These are phyloP conservation scores for Ennomos quercinarius DNA, from an alignment of 2,888 invertebrate genomes.

Conservation along the genomic window DNA sequence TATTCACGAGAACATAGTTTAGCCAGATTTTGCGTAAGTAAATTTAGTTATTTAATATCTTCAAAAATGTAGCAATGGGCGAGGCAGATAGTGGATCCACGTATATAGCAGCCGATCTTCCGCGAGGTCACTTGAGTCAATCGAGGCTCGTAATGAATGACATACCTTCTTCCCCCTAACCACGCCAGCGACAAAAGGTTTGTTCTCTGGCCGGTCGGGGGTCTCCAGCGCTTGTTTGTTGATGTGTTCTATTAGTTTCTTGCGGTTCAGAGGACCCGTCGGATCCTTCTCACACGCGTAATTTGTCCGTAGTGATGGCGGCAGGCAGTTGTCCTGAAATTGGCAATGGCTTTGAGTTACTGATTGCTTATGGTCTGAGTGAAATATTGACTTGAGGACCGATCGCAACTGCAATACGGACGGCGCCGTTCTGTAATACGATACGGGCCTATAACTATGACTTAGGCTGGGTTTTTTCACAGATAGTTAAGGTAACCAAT, in stretches of 20 bases:
- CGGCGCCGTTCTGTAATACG: too few relatives aligned
- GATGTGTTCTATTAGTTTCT: conserved; percentile 97
- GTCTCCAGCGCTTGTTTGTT: conserved; percentile 99
- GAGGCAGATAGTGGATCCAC: too few relatives aligned
- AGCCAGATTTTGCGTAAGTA: too few relatives aligned
- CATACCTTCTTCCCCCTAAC: conserved; percentile 95
- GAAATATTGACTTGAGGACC: too few relatives aligned
- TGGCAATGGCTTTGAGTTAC: conserved; percentile 1
- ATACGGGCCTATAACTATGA: too few relatives aligned
- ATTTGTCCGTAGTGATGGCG: conserved; percentile 97
- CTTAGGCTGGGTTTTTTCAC: too few relatives aligned
- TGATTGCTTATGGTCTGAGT: neutral
- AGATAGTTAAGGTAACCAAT: too few relatives aligned
- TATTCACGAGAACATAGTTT: too few relatives aligned
- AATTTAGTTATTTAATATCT: too few relatives aligned
- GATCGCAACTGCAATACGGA: neutral
- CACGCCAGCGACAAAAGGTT: conserved; percentile 96
- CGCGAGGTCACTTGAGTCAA: too few relatives aligned
- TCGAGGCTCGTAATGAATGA: neutral
- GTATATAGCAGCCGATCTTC: too few relatives aligned
- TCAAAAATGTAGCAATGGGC: too few relatives aligned
- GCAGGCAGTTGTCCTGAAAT: conserved; percentile 97
- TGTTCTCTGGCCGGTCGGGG: conserved; percentile 97
- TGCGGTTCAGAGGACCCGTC: conserved; percentile 98
- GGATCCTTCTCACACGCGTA: conserved; percentile 98